Evolutionary conservation across 2,797 vertebrate species (phyloP).

Genomic region (Bovichtus diacanthus): DNA sequence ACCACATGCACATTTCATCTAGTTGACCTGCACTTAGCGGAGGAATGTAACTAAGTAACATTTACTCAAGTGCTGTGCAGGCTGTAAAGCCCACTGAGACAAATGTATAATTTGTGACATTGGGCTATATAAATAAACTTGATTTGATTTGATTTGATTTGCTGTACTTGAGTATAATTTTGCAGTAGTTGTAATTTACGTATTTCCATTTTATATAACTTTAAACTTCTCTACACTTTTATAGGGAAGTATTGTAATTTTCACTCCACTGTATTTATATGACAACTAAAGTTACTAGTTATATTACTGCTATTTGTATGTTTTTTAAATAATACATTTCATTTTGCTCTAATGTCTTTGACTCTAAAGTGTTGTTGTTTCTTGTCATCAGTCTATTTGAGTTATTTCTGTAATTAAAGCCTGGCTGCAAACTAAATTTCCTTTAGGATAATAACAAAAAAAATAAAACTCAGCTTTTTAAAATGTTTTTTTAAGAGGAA

Average conservation of each 20-base stretch:
- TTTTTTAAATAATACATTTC: no score
- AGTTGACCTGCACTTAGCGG: neutral
- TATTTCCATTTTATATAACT: neutral
- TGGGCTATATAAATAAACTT: no score
- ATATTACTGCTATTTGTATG: no score
- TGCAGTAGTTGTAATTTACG: no score
- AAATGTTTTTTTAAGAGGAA: neutral
- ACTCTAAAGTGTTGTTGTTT: neutral
- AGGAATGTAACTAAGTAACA: neutral
- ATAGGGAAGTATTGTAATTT: no score
- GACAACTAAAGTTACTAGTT: no score
- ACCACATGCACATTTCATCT: slow-evolving; percentile 30
- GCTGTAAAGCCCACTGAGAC: no score
- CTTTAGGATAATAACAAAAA: neutral
- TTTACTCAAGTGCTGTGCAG: neutral
- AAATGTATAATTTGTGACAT: no score
- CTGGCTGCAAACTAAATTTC: neutral
- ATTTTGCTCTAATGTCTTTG: no score
- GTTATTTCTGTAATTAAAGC: neutral
- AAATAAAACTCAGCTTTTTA: neutral
- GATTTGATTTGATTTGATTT: no score
- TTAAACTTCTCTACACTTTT: neutral
- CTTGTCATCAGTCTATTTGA: neutral
- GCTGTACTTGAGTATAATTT: no score
- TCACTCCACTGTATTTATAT: no score